Base-by-base conservation (phyloP, 2,888 invertebrate species). In the Tenthredo notha region DNA sequence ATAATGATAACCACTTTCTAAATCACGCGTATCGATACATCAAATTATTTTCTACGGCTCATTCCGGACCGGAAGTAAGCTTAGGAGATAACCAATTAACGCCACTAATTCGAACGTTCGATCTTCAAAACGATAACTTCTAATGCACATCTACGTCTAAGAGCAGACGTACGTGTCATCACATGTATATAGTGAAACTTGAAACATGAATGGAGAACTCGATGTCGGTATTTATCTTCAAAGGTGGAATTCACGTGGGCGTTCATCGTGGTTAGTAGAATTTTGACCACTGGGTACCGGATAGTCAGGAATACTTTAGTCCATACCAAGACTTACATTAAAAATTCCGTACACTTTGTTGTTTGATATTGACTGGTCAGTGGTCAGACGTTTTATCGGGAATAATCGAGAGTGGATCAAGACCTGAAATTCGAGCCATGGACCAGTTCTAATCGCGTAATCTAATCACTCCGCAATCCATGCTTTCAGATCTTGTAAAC, bases 231-330 rank as follows among this genome's bases (percentile, higher is more conserved):
- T 21, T 40, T 43, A 25, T 43, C 12, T 21, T 21, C 21, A 29
- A 43, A 43, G 72, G 10, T 43, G 72, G 72, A 74, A 74, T 74
- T 40, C 43, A 74, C 72, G 72, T 43, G 72, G 72, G 72, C 43
- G 72, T 43, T 43, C n/a, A 9, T 74, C 43, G 40, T 74, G 72
- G 72, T 72, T 4, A 72, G 40, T 43, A n/a, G 12, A 43, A 43
- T 40, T 43, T 72, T 9, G n/a, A 21, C 18, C 43, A 25, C 61
- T 12, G 2, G 3, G 61, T 61, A 61, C 61, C 61, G 25, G 61
- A 61, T 12, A 12, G 25, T 61, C 61, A 61, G 18, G 33, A 67
- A 67, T 67, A 67, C 33, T 18, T 12, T 25, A 4, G 10, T 15
- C 18, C 6, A 25, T 33, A 67, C 33, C 33, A 67, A 33, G 33